phyloP scores from a whole-genome alignment of 2,797 vertebrate species.

The Glossophaga mutica region DNA sequence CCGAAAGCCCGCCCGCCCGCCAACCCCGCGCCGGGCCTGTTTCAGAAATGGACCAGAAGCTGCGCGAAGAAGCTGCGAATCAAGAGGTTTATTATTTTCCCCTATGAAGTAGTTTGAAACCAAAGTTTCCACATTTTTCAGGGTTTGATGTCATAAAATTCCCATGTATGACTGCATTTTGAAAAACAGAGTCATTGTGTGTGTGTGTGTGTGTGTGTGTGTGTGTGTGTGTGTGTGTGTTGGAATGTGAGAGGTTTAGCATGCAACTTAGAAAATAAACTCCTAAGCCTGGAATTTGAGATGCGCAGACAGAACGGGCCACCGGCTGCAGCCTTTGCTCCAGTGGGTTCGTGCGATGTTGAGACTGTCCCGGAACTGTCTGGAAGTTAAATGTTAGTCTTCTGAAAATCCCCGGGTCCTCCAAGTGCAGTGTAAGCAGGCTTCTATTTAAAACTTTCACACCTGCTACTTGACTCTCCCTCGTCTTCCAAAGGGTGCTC shows the following conservation, averaged over 20 bases:
- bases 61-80: not conserved
- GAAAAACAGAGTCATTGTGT: constrained; percentile 19
- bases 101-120: constrained; percentile 45
- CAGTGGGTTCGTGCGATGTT: not conserved
- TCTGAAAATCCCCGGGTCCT: not conserved
- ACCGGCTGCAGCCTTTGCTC: not conserved
- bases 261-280: not conserved
- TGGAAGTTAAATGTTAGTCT: constrained; percentile 18
- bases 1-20: not conserved
- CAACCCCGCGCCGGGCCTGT: not conserved
- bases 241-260: not conserved
- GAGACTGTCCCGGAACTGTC: not conserved
- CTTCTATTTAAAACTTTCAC: constrained; percentile 43
- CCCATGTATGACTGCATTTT: constrained; percentile 42
- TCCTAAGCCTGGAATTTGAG: not conserved
- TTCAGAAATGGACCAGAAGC: not conserved
- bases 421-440: not conserved
- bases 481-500: not conserved
- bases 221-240: not conserved
- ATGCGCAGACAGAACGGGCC: not conserved
- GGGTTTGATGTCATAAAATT: constrained; percentile 57
- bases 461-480: not conserved
- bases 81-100: constrained; percentile 37
- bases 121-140: constrained; percentile 57
- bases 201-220: not conserved